Evolutionary conservation across 2,797 vertebrate genomes (phyloP).

Genomic region (Heteromormyrus szaboi): DNA sequence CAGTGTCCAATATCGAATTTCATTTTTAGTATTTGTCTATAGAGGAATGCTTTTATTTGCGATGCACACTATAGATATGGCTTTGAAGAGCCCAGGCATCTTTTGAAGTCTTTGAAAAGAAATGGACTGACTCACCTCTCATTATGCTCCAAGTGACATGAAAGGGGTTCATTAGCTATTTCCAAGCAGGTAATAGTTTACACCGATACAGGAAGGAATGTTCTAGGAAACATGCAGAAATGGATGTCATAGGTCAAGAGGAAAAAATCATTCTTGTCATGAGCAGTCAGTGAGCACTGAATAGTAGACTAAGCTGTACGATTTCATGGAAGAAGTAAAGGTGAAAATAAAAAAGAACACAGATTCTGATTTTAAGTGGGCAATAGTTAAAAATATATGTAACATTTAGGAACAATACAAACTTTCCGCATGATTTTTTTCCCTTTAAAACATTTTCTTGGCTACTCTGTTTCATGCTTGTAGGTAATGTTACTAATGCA

Average conservation of each 20-base stretch:
- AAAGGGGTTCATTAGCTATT: background rate
- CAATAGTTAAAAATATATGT: background rate
- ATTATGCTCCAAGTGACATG: background rate
- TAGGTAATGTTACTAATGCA: background rate
- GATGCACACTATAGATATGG: background rate
- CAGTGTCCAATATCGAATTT: background rate
- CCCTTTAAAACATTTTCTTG: background rate
- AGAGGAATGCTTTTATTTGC: background rate
- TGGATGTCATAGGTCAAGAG: background rate
- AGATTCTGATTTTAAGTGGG: background rate
- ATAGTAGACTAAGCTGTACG: background rate
- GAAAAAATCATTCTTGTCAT: background rate
- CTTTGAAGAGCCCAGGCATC: background rate
- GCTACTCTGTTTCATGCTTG: background rate
- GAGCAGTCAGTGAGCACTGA: background rate
- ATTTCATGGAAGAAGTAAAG: background rate
- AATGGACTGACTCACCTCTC: background rate
- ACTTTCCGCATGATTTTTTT: background rate
- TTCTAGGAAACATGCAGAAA: background rate
- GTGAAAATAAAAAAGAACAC: background rate
- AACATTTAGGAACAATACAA: background rate
- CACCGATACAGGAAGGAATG: background rate
- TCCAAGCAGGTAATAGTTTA: background rate
- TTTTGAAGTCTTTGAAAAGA: background rate
- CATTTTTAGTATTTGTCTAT: background rate